Evolutionary conservation across 2,888 invertebrate species (phyloP), one percentile per base, ranked within the genome.

Genomic region (Ditylenchus weischeri): DNA sequence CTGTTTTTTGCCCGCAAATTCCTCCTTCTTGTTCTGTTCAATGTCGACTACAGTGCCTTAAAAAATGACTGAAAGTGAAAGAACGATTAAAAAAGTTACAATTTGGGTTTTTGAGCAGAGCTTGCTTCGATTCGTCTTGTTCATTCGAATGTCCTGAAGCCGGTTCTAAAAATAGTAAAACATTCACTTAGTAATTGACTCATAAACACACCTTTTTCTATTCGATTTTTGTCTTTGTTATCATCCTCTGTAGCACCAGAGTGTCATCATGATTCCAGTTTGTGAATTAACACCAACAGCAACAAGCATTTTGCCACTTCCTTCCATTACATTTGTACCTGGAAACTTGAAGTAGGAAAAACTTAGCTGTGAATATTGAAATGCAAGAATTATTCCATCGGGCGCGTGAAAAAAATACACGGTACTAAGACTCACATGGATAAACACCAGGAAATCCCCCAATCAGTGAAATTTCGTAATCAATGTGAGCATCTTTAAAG

Each of bases 261-360:
- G 73, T 18, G 78, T 76, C 81, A 83, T 83, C 58, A 83, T 84
- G 69, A 83, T 81, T 58, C 83, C 96, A 65, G 96, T 95, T 84
- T 96, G 96, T 6, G 95, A 96, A 87, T 96, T 96, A 70, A 93
- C 90, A 69, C 94, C 98, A 51, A 98, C 98, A 38, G 96, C 98
- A 61, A 94, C 90, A 65, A 96, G 85, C 68, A 79, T 94, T 87
- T 94, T 94, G 71, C 96, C 96, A 76, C 94, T 95, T 73, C 96
- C 98, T 87, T 98, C 98, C 96, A 98, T 98, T 72, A 96, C 93
- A 86, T 98, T 96, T 69, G 96, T 98, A 76, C 89, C 68, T 67
- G 18, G 23, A 66, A 11, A 23, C 11, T 38, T 11, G 11, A 11
- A 38, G 38, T 38, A 11, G 11, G 11, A 38, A 38, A 38, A 11